Evolutionary conservation across 1,140 invertebrate species (phyloP).

Genomic region (Achroia grisella): DNA sequence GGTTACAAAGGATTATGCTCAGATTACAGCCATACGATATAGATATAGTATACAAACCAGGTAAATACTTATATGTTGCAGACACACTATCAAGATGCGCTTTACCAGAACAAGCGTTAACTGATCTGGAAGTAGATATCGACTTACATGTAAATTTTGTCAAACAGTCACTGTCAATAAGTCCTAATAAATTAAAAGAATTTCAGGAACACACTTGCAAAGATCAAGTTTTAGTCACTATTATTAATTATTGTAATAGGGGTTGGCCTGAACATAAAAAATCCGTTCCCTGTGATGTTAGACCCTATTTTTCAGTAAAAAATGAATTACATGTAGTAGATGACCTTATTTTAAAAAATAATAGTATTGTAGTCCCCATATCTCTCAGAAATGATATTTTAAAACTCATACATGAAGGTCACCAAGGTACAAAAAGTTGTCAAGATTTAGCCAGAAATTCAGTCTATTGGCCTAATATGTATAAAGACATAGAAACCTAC

Average conservation of each 20-base stretch:
- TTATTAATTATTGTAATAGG: constrained; percentile 6
- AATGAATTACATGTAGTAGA: constrained; percentile 16
- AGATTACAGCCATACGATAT: neutral
- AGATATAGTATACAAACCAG: constrained; percentile 6
- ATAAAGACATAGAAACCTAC: constrained; percentile 34
- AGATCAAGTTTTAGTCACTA: constrained; percentile 1
- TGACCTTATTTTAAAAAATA: constrained; percentile 20
- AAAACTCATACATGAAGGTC: constrained; percentile 36
- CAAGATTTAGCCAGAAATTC: constrained; percentile 46
- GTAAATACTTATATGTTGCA: constrained; percentile 10
- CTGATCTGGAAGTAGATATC: constrained; percentile 6
- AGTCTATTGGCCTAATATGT: too few species aligned
- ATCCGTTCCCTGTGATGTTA: constrained; percentile 4
- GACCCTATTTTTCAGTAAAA: constrained; percentile 12
- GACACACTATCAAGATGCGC: constrained; percentile 13
- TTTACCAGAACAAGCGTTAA: constrained; percentile 7
- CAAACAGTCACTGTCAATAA: constrained; percentile 16
- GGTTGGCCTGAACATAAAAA: constrained; percentile 14
- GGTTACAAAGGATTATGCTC: constrained; percentile 8
- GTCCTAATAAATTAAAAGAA: constrained; percentile 8
- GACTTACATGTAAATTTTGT: constrained; percentile 18
- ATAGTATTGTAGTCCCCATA: constrained; percentile 34
- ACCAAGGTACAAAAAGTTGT: constrained; percentile 33
- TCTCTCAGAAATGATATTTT: constrained; percentile 32
- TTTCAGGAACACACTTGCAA: neutral